phyloP scores from a whole-genome alignment of 1,140 invertebrate species.

The Musca vetustissima region DNA sequence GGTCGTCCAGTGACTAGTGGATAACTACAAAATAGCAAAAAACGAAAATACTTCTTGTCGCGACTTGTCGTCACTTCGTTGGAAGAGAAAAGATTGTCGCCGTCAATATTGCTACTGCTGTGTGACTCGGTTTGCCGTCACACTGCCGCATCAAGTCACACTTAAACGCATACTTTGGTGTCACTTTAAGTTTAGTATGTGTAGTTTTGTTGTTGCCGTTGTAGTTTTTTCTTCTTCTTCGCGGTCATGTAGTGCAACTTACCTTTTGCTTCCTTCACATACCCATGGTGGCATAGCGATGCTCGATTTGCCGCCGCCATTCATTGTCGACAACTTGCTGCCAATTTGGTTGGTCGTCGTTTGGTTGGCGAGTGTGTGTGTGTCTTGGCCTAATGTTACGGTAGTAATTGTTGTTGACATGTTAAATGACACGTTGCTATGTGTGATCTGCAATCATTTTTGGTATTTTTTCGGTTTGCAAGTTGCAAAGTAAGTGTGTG shows the following conservation, averaged over 20 bases:
- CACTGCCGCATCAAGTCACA: conserved; percentile 19
- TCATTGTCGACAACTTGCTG: background rate
- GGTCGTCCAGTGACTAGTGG: too few relatives aligned
- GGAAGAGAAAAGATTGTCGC: background rate
- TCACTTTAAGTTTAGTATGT: conserved; percentile 34
- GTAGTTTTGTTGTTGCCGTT: background rate
- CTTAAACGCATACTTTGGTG: conserved; percentile 24
- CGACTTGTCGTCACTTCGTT: conserved; percentile 36
- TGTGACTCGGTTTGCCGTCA: background rate
- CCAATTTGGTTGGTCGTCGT: background rate
- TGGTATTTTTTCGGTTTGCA: conserved; percentile 6
- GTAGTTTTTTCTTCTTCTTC: background rate
- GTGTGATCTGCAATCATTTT: conserved; percentile 27
- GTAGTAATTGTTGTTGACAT: conserved; percentile 50
- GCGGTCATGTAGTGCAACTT: background rate
- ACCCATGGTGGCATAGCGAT: too few relatives aligned
- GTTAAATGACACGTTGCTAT: conserved; percentile 31
- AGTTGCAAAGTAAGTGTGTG: too few relatives aligned
- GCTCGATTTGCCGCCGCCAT: too few relatives aligned
- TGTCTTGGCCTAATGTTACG: conserved; percentile 9
- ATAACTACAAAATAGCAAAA: background rate
- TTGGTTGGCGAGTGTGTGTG: background rate
- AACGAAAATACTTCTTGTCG: conserved; percentile 6
- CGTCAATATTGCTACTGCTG: background rate
- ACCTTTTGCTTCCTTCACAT: too few relatives aligned